These are phyloP conservation scores for Rhineura floridana DNA, from an alignment of 2,113 vertebrate species.

Conservation along the genomic window DNA sequence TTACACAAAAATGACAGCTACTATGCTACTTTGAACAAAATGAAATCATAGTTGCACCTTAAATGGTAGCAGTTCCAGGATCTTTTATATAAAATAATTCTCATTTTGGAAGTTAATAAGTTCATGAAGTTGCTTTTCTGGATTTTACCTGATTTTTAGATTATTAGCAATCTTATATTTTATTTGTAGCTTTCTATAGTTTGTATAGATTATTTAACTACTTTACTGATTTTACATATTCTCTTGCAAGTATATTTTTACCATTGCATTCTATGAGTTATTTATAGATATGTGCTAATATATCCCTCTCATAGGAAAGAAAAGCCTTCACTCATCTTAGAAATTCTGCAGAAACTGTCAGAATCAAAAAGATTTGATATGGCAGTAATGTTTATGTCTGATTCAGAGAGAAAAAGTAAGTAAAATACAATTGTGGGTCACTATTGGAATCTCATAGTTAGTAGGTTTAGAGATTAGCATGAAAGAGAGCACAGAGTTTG, in stretches of 20 bases:
- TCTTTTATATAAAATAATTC: not conserved
- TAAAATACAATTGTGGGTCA: slow-evolving; percentile 23
- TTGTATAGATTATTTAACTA: not conserved
- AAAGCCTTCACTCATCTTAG: slow-evolving; percentile 78
- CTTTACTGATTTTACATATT: not conserved
- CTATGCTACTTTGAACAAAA: not conserved
- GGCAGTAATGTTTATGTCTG: slow-evolving; percentile 95
- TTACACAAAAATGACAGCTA: not conserved
- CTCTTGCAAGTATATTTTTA: not conserved
- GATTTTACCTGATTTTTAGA: not conserved
- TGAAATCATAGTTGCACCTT: not conserved
- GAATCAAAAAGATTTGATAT: slow-evolving; percentile 91
- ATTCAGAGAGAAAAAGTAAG: slow-evolving; percentile 88
- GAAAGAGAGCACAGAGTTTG: not conserved
- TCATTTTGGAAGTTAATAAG: not conserved
- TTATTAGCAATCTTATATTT: not conserved
- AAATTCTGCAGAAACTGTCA: slow-evolving; percentile 85
- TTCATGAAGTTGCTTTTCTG: not conserved
- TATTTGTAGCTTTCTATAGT: not conserved
- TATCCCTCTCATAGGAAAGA: slow-evolving; percentile 80
- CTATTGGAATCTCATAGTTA: not conserved
- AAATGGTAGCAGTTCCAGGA: not conserved
- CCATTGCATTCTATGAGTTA: too few relatives aligned
- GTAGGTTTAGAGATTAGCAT: not conserved
- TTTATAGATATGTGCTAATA: slow-evolving; percentile 51